Evolutionary conservation across 2,113 vertebrate species (phyloP).

Genomic region (Cranoglanis bouderius): DNA sequence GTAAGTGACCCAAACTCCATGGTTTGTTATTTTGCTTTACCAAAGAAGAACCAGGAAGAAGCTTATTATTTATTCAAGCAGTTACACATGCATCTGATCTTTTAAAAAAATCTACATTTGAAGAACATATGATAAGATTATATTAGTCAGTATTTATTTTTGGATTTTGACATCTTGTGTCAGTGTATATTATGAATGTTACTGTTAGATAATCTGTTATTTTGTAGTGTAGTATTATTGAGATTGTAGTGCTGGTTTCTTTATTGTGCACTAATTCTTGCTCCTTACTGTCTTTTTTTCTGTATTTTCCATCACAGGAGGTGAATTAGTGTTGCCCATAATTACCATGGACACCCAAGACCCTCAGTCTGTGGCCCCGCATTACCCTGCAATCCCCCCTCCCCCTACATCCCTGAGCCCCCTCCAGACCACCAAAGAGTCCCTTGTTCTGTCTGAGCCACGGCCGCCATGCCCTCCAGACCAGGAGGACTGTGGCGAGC

Average conservation of each 20-base stretch:
- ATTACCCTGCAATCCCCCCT: constrained; percentile 86
- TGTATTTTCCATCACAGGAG: constrained; percentile 81
- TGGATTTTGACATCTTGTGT: not conserved
- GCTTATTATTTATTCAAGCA: constrained; percentile 40
- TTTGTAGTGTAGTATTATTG: constrained; percentile 11
- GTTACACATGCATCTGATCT: constrained; percentile 38
- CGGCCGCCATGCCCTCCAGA: constrained; percentile 84
- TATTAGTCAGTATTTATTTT: constrained; percentile 25
- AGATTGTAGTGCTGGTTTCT: constrained; percentile 42
- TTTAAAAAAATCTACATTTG: constrained; percentile 10
- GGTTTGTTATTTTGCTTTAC: constrained; percentile 80
- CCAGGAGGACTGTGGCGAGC: constrained; percentile 92
- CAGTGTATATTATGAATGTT: constrained; percentile 15
- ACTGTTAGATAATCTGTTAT: constrained; percentile 23
- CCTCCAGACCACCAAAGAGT: constrained; percentile 88
- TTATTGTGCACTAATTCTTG: constrained; percentile 59
- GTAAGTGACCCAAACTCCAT: constrained; percentile 81
- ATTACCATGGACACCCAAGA: constrained; percentile 95
- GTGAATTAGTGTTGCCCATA: constrained; percentile 95
- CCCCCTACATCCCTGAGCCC: constrained; percentile 86
- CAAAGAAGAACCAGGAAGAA: constrained; percentile 64
- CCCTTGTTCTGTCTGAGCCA: constrained; percentile 74
- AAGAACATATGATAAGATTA: constrained; percentile 44
- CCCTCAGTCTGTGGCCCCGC: constrained; percentile 89
- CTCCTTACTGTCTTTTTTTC: constrained; percentile 72